Conservation (phyloP, 2,113 vertebrate genomes). For the Caranx ignobilis region DNA sequence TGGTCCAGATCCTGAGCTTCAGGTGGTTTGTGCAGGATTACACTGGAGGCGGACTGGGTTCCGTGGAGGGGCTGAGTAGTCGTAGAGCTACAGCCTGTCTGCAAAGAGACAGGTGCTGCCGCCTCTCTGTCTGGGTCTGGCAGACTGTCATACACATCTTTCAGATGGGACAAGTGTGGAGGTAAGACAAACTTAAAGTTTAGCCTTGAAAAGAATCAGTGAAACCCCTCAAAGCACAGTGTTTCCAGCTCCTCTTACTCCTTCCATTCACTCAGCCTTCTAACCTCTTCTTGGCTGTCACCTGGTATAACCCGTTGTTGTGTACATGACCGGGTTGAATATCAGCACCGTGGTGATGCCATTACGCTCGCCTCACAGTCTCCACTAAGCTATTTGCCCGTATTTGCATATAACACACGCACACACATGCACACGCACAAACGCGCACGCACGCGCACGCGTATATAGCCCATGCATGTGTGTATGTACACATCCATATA, state of each 20-base stretch:
- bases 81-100: slow-evolving; percentile 85
- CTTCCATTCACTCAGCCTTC: slow-evolving; percentile 27
- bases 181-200: slow-evolving; percentile 84
- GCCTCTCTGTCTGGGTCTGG: slow-evolving; percentile 96
- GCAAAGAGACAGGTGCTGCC: slow-evolving; percentile 90
- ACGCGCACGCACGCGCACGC: not conserved
- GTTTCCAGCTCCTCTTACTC: slow-evolving; percentile 23
- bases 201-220: slow-evolving; percentile 24
- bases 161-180: slow-evolving; percentile 98
- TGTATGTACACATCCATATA: not conserved
- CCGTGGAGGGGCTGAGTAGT: slow-evolving; percentile 95
- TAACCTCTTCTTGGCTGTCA: slow-evolving; percentile 67
- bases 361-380: slow-evolving; percentile 28
- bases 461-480: not conserved
- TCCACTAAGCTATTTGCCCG: not conserved
- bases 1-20: slow-evolving; percentile 99
- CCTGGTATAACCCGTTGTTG: slow-evolving; percentile 78
- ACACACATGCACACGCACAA: not conserved
- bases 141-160: slow-evolving; percentile 95
- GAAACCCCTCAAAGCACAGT: slow-evolving; percentile 10
- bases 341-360: slow-evolving; percentile 56
- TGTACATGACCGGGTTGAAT: slow-evolving; percentile 69
- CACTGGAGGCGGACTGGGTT: slow-evolving; percentile 93
- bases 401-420: not conserved
- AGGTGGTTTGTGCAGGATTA: slow-evolving; percentile 99